Evolutionary conservation across 1,140 invertebrate species (phyloP), one percentile per base, ranked within the genome.

Genomic region (Panagrolaimus sp.): DNA sequence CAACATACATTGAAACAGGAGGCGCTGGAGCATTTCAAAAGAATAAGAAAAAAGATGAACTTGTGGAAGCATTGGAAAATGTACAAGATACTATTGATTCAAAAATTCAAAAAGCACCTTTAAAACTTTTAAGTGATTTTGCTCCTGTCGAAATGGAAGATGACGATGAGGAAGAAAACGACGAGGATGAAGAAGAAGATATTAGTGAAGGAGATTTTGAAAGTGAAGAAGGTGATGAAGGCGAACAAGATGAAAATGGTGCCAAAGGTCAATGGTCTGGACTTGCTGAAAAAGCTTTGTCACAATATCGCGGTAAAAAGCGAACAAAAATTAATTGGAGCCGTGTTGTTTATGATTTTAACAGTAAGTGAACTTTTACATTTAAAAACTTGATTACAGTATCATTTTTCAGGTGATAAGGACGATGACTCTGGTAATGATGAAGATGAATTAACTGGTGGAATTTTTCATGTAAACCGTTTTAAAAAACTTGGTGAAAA

Each of bases 1-100:
- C 94, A 3, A 92, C 99, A 5, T 99, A 99, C 83, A 94, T 99
- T 78, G 93, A 97, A 83, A 84, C 97, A 0, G 31, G 31, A 2
- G 92, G 92, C 14, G 93, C 91, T 73, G 92, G 96, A 82, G 91
- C 90, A 51, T 89, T 92, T 81, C 88, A 88, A 23, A 72, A 68
- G 63, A 65, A 23, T 16, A 71, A 38, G 9, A 68, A 63, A 65
- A 69, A 47, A 20, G 75, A 83, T 47, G 87, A 87, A 68, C 84
- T 93, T 43, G 84, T 91, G 0, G 86, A 87, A 68, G 89, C 88
- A 78, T 85, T 94, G 66, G 87, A 91, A 31, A 88, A 91, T 72
- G 89, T 89, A 11, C 89, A 89, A 76, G 88, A 90, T 76, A 92
- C 92, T 13, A 84, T 96, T 25, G 91, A 97, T 87, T 86, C 89